Percentiles rank a stretch among this genome's conserved stretches.
Evolutionary conservation across 2,113 vertebrate species (phyloP).

Genomic region (Cricetomys ansorgei): DNA sequence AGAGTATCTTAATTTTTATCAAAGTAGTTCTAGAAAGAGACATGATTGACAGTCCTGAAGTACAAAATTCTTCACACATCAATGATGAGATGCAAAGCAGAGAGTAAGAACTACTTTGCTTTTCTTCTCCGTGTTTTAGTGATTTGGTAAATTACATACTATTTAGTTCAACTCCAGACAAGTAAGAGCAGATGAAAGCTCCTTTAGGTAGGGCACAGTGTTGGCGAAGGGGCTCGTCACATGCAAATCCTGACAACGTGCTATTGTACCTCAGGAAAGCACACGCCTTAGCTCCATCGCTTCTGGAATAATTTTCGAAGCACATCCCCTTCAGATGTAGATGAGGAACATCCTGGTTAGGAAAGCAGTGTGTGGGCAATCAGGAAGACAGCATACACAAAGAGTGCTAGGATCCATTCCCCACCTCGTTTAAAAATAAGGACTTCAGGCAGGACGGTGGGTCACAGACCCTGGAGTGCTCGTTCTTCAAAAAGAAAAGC

Average conservation of each 20-base stretch:
- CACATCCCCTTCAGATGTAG: background rate
- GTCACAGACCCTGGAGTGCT: background rate
- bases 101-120: slow-evolving; percentile 65
- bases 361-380: background rate
- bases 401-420: background rate
- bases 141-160: slow-evolving; percentile 79
- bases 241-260: slow-evolving; percentile 61
- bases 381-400: background rate
- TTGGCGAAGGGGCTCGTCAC: slow-evolving; percentile 53
- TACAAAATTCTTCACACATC: slow-evolving; percentile 49
- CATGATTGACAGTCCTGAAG: slow-evolving; percentile 61
- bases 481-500: background rate
- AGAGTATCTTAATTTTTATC: slow-evolving; percentile 69
- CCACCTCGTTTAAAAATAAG: background rate
- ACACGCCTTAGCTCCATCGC: background rate
- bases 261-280: slow-evolving; percentile 30
- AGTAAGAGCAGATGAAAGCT: slow-evolving; percentile 69
- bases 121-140: slow-evolving; percentile 75
- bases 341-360: slow-evolving; percentile 1
- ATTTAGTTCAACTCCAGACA: slow-evolving; percentile 72
- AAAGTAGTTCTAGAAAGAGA: slow-evolving; percentile 70
- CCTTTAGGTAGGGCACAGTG: slow-evolving; percentile 46
- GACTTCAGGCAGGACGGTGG: background rate
- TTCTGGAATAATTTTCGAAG: slow-evolving; percentile 25
- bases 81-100: slow-evolving; percentile 44